Evolutionary conservation across 2,888 invertebrate species (phyloP).

Genomic region (Ypsolopha scabrella): DNA sequence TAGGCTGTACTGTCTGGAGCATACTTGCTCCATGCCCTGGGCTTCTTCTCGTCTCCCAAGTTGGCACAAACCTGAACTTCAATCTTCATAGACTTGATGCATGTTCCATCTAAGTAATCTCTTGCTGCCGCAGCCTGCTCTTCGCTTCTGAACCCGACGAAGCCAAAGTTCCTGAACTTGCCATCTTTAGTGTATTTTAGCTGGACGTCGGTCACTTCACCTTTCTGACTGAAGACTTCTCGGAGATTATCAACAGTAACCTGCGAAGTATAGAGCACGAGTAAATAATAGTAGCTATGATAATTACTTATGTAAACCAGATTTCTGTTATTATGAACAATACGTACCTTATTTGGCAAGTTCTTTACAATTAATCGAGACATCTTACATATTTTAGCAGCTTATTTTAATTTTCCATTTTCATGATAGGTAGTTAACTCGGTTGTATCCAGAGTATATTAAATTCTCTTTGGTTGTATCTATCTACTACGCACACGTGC

Average conservation of each 20-base stretch:
- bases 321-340: background rate
- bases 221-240: conserved; percentile 82
- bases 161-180: conserved; percentile 92
- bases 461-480: too few relatives aligned
- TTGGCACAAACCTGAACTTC: conserved; percentile 79
- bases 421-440: too few relatives aligned
- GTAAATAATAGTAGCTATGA: conserved; percentile 2
- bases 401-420: too few relatives aligned
- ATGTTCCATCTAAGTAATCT: conserved; percentile 85
- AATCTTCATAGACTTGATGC: conserved; percentile 85
- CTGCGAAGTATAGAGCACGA: conserved; percentile 57
- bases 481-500: background rate
- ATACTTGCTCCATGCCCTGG: conserved; percentile 95
- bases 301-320: background rate
- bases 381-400: conserved; percentile 70
- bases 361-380: conserved; percentile 93
- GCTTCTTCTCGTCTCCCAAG: conserved; percentile 79
- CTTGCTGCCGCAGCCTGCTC: conserved; percentile 83
- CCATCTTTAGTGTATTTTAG: conserved; percentile 94
- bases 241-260: conserved; percentile 82
- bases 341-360: conserved; percentile 85
- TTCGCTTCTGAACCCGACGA: conserved; percentile 89
- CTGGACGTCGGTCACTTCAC: conserved; percentile 92
- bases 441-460: too few relatives aligned
- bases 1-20: conserved; percentile 80